phyloP scores from a whole-genome alignment of 2,888 invertebrate species.

The Brachyptera risi region DNA sequence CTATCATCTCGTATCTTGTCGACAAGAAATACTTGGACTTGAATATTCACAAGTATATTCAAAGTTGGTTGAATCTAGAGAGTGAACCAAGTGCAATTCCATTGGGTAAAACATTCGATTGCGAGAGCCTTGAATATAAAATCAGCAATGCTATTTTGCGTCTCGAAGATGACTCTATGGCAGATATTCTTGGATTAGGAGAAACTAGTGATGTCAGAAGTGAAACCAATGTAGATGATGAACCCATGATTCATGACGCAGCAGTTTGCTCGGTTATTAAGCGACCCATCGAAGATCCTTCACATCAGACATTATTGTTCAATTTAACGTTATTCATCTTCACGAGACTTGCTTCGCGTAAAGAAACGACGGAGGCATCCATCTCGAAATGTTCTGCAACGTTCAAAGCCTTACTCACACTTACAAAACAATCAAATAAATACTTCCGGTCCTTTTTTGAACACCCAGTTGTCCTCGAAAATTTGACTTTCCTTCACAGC shows the following conservation, averaged over 20 bases:
- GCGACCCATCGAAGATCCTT: not conserved
- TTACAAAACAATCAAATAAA: constrained; percentile 34
- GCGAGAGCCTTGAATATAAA: not conserved
- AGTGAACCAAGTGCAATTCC: not conserved
- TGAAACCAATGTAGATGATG: too few species aligned
- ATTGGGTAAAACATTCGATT: not conserved
- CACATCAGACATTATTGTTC: constrained; percentile 46
- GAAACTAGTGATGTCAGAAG: too few species aligned
- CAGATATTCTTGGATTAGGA: too few species aligned
- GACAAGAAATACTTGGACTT: not conserved
- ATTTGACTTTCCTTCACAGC: constrained; percentile 42
- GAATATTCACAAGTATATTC: not conserved
- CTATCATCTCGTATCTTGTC: constrained; percentile 8
- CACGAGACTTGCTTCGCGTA: constrained; percentile 38
- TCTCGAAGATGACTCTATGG: too few species aligned
- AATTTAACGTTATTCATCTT: constrained; percentile 44
- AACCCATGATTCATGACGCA: too few species aligned
- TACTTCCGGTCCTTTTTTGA: constrained; percentile 43
- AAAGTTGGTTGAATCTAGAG: not conserved
- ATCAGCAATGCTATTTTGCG: not conserved
- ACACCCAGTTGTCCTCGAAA: constrained; percentile 44
- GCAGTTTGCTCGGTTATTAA: not conserved
- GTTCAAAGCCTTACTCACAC: constrained; percentile 38
- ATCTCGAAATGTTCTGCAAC: constrained; percentile 36
- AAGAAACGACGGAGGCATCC: constrained; percentile 34